A percentile compares a stretch with the other conserved stretches of the same genome.
Evolutionary conservation across 2,888 invertebrate species (phyloP).

Genomic region (Gryllus longicercus): DNA sequence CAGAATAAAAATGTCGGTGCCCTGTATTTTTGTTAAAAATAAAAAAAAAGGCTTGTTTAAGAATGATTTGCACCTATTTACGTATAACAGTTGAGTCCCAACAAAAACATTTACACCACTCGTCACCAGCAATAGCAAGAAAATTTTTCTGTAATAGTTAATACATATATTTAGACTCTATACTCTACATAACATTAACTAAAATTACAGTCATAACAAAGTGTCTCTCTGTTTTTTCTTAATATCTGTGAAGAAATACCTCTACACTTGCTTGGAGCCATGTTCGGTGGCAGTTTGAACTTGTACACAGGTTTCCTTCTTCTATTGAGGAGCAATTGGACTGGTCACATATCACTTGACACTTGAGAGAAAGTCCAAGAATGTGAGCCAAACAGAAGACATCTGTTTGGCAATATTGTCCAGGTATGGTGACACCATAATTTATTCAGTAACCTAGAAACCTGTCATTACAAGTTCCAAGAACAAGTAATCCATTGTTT

Average conservation of each 20-base stretch:
- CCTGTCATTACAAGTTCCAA: neutral
- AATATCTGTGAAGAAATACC: slow-evolving; percentile 7
- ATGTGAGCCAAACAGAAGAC: neutral
- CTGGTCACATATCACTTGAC: neutral
- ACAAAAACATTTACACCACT: neutral
- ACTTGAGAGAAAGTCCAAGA: neutral
- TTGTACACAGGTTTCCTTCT: neutral
- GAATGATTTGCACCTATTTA: neutral
- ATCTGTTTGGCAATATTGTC: no score
- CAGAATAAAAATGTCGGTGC: no score
- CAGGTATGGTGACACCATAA: no score
- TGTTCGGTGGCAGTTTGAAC: neutral
- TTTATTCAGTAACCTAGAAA: no score
- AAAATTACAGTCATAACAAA: slow-evolving; percentile 9
- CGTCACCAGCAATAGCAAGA: neutral
- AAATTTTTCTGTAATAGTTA: slow-evolving; percentile 7
- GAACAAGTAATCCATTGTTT: neutral
- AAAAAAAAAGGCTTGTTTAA: no score
- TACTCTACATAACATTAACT: slow-evolving; percentile 7
- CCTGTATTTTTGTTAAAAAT: no score
- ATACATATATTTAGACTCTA: neutral
- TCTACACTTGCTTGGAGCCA: neutral
- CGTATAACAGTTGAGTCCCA: neutral
- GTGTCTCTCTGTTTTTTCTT: neutral
- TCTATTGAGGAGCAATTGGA: neutral